Conservation (phyloP, 2,797 vertebrate species). For the Anisognathus igniventris region DNA sequence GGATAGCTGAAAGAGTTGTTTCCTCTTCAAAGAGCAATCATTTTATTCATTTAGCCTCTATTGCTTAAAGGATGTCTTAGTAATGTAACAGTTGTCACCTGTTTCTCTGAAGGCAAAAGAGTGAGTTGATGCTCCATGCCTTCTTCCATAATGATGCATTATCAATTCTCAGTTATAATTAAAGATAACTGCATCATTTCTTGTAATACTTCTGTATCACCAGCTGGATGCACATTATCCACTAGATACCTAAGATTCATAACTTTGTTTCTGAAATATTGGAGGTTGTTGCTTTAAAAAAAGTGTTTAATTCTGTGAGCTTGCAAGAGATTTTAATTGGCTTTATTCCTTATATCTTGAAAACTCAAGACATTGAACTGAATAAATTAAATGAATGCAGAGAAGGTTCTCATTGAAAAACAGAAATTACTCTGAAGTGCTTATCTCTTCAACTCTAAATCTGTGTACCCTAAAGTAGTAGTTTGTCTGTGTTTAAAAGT, state of each 20-base stretch:
- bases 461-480: neutral
- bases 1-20: neutral
- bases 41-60: neutral
- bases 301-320: neutral
- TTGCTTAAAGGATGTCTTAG: neutral
- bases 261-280: neutral
- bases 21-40: neutral
- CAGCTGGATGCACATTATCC: neutral
- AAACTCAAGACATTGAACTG: neutral
- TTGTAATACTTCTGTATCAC: neutral
- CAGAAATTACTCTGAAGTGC: neutral
- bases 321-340: neutral
- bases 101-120: neutral
- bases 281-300: neutral
- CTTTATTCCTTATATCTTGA: neutral
- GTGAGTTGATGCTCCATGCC: neutral
- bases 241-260: neutral
- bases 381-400: neutral
- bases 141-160: neutral
- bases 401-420: neutral
- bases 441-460: neutral
- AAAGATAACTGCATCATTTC: neutral
- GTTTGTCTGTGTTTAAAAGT: neutral
- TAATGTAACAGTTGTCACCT: fast-evolving
- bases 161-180: neutral